Percentiles rank a stretch among this genome's conserved stretches.
phyloP scores from a whole-genome alignment of 2,888 invertebrate species.

The Caenorhabditis sp. region DNA sequence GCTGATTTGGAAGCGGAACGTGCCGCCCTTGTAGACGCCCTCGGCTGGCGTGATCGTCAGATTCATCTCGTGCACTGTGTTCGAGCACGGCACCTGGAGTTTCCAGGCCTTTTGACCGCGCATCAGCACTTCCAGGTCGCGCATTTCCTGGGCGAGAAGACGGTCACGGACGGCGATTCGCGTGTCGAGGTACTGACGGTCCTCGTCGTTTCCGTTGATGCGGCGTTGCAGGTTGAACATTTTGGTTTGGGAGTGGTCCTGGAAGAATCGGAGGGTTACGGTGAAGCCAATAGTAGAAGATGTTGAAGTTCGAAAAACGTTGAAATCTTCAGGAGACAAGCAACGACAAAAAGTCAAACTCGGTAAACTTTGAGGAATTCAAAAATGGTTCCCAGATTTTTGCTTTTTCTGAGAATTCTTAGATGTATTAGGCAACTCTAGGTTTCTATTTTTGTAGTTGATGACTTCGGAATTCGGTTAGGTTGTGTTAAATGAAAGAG shows the following conservation, averaged over 20 bases:
- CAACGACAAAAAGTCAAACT: too few relatives aligned
- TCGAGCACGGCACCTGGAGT: slow-evolving; percentile 90
- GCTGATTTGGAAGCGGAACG: slow-evolving; percentile 90
- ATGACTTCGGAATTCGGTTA: too few relatives aligned
- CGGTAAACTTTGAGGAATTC: too few relatives aligned
- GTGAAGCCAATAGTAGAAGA: too few relatives aligned
- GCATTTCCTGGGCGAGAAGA: slow-evolving; percentile 85
- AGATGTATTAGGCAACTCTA: too few relatives aligned
- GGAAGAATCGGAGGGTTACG: too few relatives aligned
- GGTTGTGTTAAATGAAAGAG: too few relatives aligned
- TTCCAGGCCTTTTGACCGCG: slow-evolving; percentile 90
- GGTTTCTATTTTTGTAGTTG: too few relatives aligned
- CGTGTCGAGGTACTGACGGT: slow-evolving; percentile 77
- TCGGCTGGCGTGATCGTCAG: slow-evolving; percentile 89
- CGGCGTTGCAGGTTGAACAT: slow-evolving; percentile 82
- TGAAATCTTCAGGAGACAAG: too few relatives aligned
- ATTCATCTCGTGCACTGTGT: slow-evolving; percentile 90
- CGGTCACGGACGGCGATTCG: slow-evolving; percentile 80
- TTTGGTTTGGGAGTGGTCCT: background rate
- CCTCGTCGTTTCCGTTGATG: slow-evolving; percentile 80
- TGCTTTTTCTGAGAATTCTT: too few relatives aligned
- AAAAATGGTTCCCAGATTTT: too few relatives aligned
- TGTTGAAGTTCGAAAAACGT: too few relatives aligned
- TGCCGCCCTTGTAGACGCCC: slow-evolving; percentile 93
- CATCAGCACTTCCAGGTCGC: slow-evolving; percentile 88